Percentiles rank a stretch among this genome's conserved stretches.
Conservation (phyloP, 2,113 vertebrate genomes). For the Australoheros scitulus region DNA sequence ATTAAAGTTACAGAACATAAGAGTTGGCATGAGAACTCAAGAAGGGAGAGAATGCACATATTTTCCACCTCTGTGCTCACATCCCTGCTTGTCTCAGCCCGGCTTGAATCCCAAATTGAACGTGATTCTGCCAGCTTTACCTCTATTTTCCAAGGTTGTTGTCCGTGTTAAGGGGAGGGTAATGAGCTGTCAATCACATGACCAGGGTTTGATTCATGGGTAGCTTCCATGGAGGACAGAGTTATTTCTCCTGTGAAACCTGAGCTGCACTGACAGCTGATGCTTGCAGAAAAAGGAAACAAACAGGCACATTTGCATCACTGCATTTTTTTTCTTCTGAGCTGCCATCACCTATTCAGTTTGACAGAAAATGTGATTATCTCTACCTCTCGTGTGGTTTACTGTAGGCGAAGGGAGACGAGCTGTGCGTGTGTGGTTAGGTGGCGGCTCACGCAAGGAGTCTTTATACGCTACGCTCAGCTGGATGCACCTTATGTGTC, state of each 20-base stretch:
- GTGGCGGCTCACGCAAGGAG: neutral
- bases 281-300: slow-evolving; percentile 56
- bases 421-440: neutral
- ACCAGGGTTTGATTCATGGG: slow-evolving; percentile 46
- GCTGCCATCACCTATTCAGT: slow-evolving; percentile 61
- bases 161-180: slow-evolving; percentile 60
- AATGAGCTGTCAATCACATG: slow-evolving; percentile 77
- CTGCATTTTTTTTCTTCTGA: neutral
- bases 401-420: neutral
- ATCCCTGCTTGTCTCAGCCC: neutral
- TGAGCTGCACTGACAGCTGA: slow-evolving; percentile 57
- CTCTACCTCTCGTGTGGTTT: slow-evolving; percentile 30
- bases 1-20: slow-evolving; percentile 34
- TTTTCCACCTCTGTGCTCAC: neutral
- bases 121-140: slow-evolving; percentile 17
- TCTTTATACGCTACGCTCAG: slow-evolving; percentile 20
- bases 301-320: slow-evolving; percentile 62
- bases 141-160: slow-evolving; percentile 65
- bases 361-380: slow-evolving; percentile 68
- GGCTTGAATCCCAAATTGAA: neutral
- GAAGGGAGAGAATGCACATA: neutral
- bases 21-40: neutral
- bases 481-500: slow-evolving; percentile 47
- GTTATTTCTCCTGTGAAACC: slow-evolving; percentile 47
- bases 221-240: slow-evolving; percentile 41